Evolutionary conservation across 2,888 invertebrate genomes (phyloP).

Genomic region (Drosophila anomalata): DNA sequence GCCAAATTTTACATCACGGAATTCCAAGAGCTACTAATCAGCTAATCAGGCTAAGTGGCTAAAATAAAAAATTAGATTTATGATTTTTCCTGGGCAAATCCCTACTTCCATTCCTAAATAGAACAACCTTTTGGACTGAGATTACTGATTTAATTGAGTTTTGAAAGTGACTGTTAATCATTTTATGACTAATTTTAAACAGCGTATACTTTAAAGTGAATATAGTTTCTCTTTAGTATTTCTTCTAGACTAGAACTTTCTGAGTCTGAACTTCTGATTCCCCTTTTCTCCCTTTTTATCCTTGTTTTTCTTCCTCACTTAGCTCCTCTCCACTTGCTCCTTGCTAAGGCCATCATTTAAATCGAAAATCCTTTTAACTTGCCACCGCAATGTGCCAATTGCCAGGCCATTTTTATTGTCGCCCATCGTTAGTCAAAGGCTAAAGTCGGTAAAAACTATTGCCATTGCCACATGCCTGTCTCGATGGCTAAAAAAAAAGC

Average conservation of each 20-base stretch:
- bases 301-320: not conserved
- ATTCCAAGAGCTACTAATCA: too few relatives aligned
- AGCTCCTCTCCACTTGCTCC: not conserved
- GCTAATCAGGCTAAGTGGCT: too few relatives aligned
- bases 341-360: conserved; percentile 56
- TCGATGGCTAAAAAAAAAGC: conserved; percentile 5
- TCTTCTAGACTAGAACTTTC: not conserved
- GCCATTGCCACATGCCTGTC: conserved; percentile 39
- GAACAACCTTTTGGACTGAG: too few relatives aligned
- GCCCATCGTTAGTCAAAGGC: conserved; percentile 69
- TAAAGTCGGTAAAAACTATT: conserved; percentile 61
- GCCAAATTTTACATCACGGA: too few relatives aligned
- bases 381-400: conserved; percentile 77
- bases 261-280: not conserved
- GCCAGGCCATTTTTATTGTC: conserved; percentile 72
- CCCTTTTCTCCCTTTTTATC: not conserved
- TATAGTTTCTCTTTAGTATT: not conserved
- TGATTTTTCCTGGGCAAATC: too few relatives aligned
- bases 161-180: too few relatives aligned
- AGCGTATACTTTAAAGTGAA: not conserved
- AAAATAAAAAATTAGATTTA: too few relatives aligned
- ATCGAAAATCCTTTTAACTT: conserved; percentile 70
- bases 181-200: too few relatives aligned
- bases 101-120: too few relatives aligned
- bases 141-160: too few relatives aligned